phyloP scores from a whole-genome alignment of 1,140 invertebrate species.

The Temnothorax longispinosus region DNA sequence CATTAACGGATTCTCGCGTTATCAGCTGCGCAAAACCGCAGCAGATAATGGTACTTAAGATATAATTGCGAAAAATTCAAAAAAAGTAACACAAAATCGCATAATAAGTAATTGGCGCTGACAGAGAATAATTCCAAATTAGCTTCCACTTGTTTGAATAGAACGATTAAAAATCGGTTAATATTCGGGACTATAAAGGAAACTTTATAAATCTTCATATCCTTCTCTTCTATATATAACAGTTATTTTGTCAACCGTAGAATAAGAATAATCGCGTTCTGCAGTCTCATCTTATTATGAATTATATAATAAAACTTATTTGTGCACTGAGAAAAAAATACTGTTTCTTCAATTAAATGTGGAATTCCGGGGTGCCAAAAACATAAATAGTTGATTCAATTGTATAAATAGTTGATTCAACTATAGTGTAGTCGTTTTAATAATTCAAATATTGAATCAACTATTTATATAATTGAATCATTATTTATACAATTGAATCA shows the following conservation, averaged over 20 bases:
- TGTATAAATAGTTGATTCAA: too few relatives aligned
- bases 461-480: too few relatives aligned
- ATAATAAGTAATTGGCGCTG: background rate
- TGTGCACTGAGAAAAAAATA: too few relatives aligned
- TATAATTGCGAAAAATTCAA: slow-evolving; percentile 4
- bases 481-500: too few relatives aligned
- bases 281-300: background rate
- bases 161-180: background rate
- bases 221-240: background rate
- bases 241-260: background rate
- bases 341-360: too few relatives aligned
- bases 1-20: slow-evolving; percentile 67
- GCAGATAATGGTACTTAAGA: slow-evolving; percentile 44
- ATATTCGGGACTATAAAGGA: background rate
- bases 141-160: background rate
- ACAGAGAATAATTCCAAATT: slow-evolving; percentile 45
- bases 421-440: too few relatives aligned
- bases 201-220: background rate
- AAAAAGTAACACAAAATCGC: background rate
- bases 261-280: background rate
- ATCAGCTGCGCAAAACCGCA: slow-evolving; percentile 49
- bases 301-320: background rate
- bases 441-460: too few relatives aligned
- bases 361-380: too few relatives aligned
- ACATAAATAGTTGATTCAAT: too few relatives aligned